Base-by-base conservation (phyloP, 2,113 vertebrate species). In the Ranitomeya imitator region DNA sequence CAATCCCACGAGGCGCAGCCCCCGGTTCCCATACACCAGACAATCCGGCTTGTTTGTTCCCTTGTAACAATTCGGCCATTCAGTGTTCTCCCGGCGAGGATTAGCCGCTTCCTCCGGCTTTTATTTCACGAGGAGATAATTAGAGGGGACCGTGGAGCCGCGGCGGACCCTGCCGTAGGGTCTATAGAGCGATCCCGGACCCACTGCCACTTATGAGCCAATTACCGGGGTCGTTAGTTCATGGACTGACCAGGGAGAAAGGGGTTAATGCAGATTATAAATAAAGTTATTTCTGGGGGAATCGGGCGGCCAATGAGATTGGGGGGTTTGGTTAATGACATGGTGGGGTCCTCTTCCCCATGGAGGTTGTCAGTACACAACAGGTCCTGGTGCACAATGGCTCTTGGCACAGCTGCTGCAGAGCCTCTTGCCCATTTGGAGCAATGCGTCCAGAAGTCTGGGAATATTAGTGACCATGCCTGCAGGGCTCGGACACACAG, bases 61-160 rank as follows among this genome's bases (percentile, higher is more conserved):
- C n/a, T 74, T 45, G 63, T 21, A 88, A 88, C 87, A 88, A 88
- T 88, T 45, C 73, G 37, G 59, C 80, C 81, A 84, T 88, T 88
- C 71, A 88, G 37, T 54, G 67, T 31, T 83, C 26, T 31, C 60
- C 83, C 79, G 54, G 67, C 76, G 67, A 15, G 86, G 86, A 71
- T 87, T 83, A 76, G 16, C 55, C 21, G 79, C 31, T 88, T 88
- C 57, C 86, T 83, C 71, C 65, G 45, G 61, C 69, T 65, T 83
- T 83, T 18, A 51, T 79, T 23, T 13, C 45, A 18, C 21, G 57
- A 10, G 21, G 69, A 88, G 59, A 67, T 88, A 69, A 67, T 88
- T 65, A 84, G 80, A 73, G 31, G 54, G 13, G 69, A 31, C 59
- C 37, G 18, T 18, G 71, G 71, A 5, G 85, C 45, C 7, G 54